Evolutionary conservation across 2,888 invertebrate genomes (phyloP), one percentile per base, ranked within the genome.

Genomic region (Lycophotia porphyrea): DNA sequence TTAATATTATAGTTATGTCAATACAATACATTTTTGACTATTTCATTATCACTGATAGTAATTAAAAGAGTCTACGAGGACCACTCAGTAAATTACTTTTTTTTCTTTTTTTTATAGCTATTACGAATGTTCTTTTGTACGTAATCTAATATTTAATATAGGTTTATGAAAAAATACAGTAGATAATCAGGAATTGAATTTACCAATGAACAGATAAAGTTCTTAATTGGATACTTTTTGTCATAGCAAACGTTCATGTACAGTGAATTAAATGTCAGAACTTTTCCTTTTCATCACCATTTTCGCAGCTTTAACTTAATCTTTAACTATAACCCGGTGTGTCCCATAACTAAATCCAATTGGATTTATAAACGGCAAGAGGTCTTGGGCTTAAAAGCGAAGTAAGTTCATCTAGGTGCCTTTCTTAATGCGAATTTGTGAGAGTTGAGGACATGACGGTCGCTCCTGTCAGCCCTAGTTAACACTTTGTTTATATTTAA

Each of bases 361-460:
- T 93, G 93, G 92, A 93, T 92, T 92, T 92, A 90, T 88, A 91
- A 90, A 85, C 88, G 84, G 87, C 90, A 90, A 90, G 90, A 92
- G 90, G 89, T 91, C 88, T 86, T 77, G 76, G 82, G 91, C 91
- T 91, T 92, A 91, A 92, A 91, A 91, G 87, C 86, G 76, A 82
- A 87, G 86, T 87, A 84, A 88, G 79, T 87, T 87, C 60, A 71
- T 88, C 88, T 87, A 73, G 80, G 84, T 85, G 87, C 85, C 88
- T 85, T 90, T 90, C 91, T 88, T 90, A 89, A 91, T 89, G 83
- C 89, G 89, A 90, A 89, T 89, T 90, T 90, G 88, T 87, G 82
- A 72, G 86, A 90, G 82, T 87, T 87, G 85, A 81, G 84, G 86
- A 84, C 80, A 71, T 67, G 76, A 81, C 86, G 88, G 87, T 86